A percentile compares a stretch with the other conserved stretches of the same genome.
Conservation (phyloP, 1,140 invertebrate genomes). For the Drosophila virilis region DNA sequence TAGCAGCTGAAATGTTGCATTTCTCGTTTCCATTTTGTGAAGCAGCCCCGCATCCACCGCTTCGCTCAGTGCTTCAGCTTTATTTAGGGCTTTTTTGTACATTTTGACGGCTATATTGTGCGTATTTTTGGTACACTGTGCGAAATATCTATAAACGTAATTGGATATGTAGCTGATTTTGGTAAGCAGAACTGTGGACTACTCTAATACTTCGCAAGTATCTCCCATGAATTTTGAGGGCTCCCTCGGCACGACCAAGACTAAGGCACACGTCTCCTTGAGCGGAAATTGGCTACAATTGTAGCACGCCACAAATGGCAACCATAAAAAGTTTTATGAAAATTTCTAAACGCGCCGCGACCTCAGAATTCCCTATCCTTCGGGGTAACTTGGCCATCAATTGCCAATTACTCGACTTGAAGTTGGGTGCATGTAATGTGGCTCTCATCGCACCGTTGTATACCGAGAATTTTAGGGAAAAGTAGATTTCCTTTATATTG, state of each 20-base stretch:
- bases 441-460: neutral
- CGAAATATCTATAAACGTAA: conserved; percentile 79
- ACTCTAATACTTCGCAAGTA: conserved; percentile 18
- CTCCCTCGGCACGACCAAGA: too few relatives aligned
- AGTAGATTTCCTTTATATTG: conserved; percentile 25
- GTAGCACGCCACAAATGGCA: conserved; percentile 67
- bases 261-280: conserved; percentile 44
- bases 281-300: conserved; percentile 75
- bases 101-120: conserved; percentile 72
- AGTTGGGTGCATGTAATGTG: conserved; percentile 43
- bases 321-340: conserved; percentile 79
- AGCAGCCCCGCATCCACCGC: neutral
- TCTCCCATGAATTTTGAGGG: conserved; percentile 33
- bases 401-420: conserved; percentile 66
- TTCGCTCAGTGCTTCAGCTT: conserved; percentile 40
- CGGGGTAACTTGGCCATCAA: conserved; percentile 60
- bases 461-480: too few relatives aligned
- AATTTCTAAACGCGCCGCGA: conserved; percentile 62
- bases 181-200: conserved; percentile 51
- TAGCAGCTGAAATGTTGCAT: conserved; percentile 66
- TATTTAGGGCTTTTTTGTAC: conserved; percentile 55
- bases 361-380: conserved; percentile 1
- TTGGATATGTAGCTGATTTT: conserved; percentile 72
- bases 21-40: neutral
- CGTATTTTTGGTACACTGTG: conserved; percentile 63